Evolutionary conservation across 2,888 invertebrate species (phyloP).

Genomic region (Antheraea yamamai): DNA sequence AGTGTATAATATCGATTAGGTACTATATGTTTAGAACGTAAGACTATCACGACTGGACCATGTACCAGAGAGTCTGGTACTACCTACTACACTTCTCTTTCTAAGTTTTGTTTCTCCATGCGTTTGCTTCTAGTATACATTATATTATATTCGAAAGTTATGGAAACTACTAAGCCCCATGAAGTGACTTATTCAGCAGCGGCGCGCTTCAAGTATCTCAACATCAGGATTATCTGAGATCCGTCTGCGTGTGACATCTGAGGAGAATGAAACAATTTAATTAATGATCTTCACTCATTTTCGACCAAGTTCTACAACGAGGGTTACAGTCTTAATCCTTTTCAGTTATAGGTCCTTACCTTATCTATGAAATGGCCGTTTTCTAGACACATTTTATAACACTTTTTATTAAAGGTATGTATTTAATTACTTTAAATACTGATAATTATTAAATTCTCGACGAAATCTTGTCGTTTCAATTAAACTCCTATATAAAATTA

Average conservation of each 20-base stretch:
- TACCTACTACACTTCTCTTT: not conserved
- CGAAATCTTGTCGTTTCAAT: no score
- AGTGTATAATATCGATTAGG: conserved; percentile 16
- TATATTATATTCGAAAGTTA: not conserved
- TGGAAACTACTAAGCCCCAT: not conserved
- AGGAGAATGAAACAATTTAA: not conserved
- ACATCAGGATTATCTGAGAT: not conserved
- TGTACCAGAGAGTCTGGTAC: not conserved
- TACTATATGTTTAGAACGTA: not conserved
- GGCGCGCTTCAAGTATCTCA: no score
- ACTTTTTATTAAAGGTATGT: no score
- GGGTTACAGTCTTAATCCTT: not conserved
- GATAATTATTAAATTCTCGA: no score
- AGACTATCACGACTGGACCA: not conserved
- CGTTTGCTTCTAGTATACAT: not conserved
- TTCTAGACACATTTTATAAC: no score
- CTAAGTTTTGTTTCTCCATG: not conserved
- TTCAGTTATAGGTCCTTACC: not conserved
- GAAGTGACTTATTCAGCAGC: not conserved
- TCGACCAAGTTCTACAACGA: not conserved
- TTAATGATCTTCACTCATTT: not conserved
- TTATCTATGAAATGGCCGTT: no score
- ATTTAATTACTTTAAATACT: no score
- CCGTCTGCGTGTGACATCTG: not conserved
- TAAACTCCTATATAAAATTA: no score